Base-by-base conservation (phyloP, 1,140 invertebrate species). In the Brachionus sp. region DNA sequence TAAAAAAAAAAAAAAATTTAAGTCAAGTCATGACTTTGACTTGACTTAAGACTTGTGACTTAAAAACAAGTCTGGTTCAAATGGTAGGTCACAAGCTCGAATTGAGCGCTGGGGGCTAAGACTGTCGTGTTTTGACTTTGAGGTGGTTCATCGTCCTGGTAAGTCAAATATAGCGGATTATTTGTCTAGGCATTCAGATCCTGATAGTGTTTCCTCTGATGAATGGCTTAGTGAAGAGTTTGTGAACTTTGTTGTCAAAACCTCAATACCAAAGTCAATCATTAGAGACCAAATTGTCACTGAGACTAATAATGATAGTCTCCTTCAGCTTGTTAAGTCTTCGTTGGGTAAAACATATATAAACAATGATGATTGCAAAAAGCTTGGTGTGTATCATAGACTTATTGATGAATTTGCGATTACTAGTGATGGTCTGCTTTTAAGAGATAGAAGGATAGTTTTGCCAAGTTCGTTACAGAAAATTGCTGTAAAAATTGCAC, bases 401-500 rank as follows among this genome's bases (percentile, higher is more conserved):
- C 1, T 66, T 23, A 37, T 4, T 10, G 62, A 37, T 13, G 62
- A 66, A 13, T 12, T 66, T 13, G 50, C 16, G 33, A 10, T 66
- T 10, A 33, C 57, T 29, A 50, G 25, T 50, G 73, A 83, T 10
- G 82, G 39, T 13, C 25, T 85, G 12, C 42, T 85, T 10, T 82
- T 84, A 7, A 12, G 83, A 83, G 29, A 33, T 10, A 70, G 68
- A 13, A 78, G 70, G 37, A 84, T 86, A 23, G 75, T 86, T 3
- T 70, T 85, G 9, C 85, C 84, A 46, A n/a, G 50, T 3, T 82
- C 29, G 19, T 66, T 85, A 3, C 83, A 84, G 13, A 77, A 64
- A 19, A 50, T 57, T 25, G 68, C 82, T 3, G 84, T 85, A 25
- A 83, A 83, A 78, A 57, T 83, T 46, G 85, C 83, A 10, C 82